These are phyloP conservation scores for Porites rus DNA, from an alignment of 92 coral and sea anemone genomes.

Conservation along the genomic window DNA sequence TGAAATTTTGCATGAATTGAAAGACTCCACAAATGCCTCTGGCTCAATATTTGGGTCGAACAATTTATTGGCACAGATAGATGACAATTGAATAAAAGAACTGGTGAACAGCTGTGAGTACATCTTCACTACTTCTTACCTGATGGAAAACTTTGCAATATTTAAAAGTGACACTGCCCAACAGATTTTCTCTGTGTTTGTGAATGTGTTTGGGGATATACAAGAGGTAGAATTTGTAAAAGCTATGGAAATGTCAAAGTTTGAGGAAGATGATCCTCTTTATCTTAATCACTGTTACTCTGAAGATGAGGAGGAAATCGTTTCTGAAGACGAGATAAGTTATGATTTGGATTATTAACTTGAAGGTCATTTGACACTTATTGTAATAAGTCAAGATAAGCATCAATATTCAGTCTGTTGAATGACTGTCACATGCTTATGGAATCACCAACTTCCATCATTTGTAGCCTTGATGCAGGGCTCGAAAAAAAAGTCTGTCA, in stretches of 20 bases:
- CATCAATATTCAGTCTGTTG: slow-evolving; percentile 22
- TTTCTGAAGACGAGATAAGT: slow-evolving; percentile 33
- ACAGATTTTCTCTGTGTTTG: background rate
- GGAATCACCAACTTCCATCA: slow-evolving; percentile 16
- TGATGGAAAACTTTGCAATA: slow-evolving; percentile 68
- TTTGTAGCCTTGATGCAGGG: slow-evolving; percentile 10
- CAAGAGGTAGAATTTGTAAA: slow-evolving; percentile 25
- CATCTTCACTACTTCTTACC: slow-evolving; percentile 46
- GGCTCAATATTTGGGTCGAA: too few species aligned
- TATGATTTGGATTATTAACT: slow-evolving; percentile 33
- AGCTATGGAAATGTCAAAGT: slow-evolving; percentile 35
- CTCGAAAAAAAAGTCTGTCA: slow-evolving; percentile 17
- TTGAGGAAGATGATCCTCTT: slow-evolving; percentile 44
- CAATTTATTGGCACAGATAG: slow-evolving; percentile 12
- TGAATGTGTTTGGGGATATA: slow-evolving; percentile 54
- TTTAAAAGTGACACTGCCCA: background rate
- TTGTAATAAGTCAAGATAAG: slow-evolving; percentile 15
- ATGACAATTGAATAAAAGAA: slow-evolving; percentile 46
- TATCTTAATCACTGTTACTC: slow-evolving; percentile 43
- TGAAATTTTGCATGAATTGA: slow-evolving; percentile 46
- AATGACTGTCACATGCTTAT: slow-evolving; percentile 16
- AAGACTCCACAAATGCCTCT: slow-evolving; percentile 17
- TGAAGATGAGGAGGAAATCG: slow-evolving; percentile 41
- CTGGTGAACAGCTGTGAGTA: slow-evolving; percentile 46
- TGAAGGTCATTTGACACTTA: background rate